Conservation (phyloP, 2,888 invertebrate genomes). For the Pandemis heparana region DNA sequence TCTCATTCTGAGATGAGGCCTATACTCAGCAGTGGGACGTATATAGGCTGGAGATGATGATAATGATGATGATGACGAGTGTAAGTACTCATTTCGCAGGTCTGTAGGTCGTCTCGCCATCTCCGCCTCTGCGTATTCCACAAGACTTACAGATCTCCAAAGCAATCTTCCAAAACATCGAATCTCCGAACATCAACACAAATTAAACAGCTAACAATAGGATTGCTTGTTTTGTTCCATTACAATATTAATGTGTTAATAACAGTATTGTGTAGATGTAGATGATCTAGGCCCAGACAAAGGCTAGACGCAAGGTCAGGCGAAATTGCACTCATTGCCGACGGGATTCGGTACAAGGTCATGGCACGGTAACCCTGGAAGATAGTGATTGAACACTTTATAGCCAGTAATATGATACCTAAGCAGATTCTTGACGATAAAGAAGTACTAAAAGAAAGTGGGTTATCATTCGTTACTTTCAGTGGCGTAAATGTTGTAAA, state of each 20-base stretch:
- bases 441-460: no score
- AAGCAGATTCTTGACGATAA: no score
- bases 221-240: conserved; percentile 23
- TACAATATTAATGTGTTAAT: conserved; percentile 25
- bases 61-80: no score
- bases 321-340: conserved; percentile 28
- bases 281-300: conserved; percentile 26
- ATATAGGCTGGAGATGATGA: no score
- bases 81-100: no score
- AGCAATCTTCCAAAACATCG: background rate
- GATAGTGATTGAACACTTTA: background rate
- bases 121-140: background rate
- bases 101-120: no score
- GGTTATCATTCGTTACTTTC: no score
- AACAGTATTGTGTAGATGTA: conserved; percentile 34
- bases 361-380: conserved; percentile 3
- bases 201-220: conserved; percentile 23
- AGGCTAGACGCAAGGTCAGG: conserved; percentile 27
- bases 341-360: conserved; percentile 30
- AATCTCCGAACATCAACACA: conserved; percentile 18
- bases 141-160: background rate
- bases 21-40: no score
- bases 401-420: background rate
- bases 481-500: no score
- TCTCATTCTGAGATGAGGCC: no score